phyloP scores from a whole-genome alignment of 92 coral and sea anemone genomes.

The Ricordea florida region DNA sequence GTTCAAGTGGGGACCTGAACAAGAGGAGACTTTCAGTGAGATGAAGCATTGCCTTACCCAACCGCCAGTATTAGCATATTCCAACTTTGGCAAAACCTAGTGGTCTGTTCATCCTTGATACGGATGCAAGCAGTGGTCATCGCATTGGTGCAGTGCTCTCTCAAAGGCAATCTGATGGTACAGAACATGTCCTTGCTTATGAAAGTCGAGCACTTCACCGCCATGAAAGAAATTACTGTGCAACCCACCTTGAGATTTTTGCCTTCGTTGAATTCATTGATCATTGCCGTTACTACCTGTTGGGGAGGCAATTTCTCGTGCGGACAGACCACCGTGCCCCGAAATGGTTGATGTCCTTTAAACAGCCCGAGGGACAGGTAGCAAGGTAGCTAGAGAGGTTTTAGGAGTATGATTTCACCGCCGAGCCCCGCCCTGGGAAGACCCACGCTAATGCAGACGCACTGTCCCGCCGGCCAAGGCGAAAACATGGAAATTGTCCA shows the following conservation, averaged over 20 bases:
- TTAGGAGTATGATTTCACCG: slow-evolving; percentile 39
- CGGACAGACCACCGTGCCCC: slow-evolving; percentile 36
- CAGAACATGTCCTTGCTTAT: slow-evolving; percentile 9
- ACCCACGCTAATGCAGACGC: slow-evolving; percentile 61
- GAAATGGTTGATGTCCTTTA: slow-evolving; percentile 25
- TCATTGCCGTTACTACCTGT: slow-evolving; percentile 11
- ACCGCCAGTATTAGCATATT: slow-evolving; percentile 26
- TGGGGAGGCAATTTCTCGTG: slow-evolving; percentile 28
- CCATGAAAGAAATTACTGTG: not conserved
- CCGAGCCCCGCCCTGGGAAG: slow-evolving; percentile 39
- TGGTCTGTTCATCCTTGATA: not conserved
- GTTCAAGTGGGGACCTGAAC: too few species aligned
- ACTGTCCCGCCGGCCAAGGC: slow-evolving; percentile 46
- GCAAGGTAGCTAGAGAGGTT: slow-evolving; percentile 47
- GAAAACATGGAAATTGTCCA: slow-evolving; percentile 47
- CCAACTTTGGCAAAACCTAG: not conserved
- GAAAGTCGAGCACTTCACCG: slow-evolving; percentile 12
- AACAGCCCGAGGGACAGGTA: slow-evolving; percentile 39
- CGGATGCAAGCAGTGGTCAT: slow-evolving; percentile 11
- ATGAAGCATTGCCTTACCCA: too few species aligned
- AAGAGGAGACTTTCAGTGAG: too few species aligned
- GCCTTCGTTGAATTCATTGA: slow-evolving; percentile 24
- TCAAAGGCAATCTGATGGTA: slow-evolving; percentile 11
- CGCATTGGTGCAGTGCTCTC: slow-evolving; percentile 10
- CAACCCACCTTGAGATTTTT: not conserved